Evolutionary conservation across 2,888 invertebrate species (phyloP), one percentile per base, ranked within the genome.

Genomic region (Coenonympha arcania): DNA sequence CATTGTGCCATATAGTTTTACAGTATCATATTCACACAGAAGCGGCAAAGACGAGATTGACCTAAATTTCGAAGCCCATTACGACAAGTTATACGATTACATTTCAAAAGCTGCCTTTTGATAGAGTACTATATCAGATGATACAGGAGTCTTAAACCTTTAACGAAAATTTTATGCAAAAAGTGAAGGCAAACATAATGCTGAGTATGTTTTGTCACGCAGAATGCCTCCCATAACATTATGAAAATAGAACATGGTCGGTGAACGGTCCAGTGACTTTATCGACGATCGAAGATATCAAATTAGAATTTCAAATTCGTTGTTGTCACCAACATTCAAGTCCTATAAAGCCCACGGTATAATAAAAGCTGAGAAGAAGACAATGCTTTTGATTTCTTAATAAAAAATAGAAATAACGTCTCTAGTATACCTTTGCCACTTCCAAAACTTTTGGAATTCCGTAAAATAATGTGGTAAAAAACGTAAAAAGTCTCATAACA

Each of bases 231-330:
- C 24, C 36, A 31, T 49, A 43, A 31, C 30, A 20, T 28, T 22
- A 28, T 42, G 36, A 31, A 43, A 18, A 16, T 43, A 49, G 42
- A 43, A 18, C 30, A 43, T 28, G 31, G 30, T 16, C 37, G 36
- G 22, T 30, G 36, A 22, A 16, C 22, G 30, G 9, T 28, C 28
- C 16, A 18, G 33, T 19, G 33, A 15, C 39, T 39, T 40, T 48
- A 41, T 48, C 24, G 39, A 30, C 48, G 24, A 43, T 44, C 22
- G 34, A 11, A 34, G 41, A 45, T 41, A 48, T 44, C 59, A 59
- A 56, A 62, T 62, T 56, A 60, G 61, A 61, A 60, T 56, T 60
- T 55, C 56, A 59, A 49, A 53, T 56, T 60, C 58, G 54, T 54
- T 55, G 54, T 40, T 48, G 46, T 34, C 50, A 41, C 33, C 34